Percentiles rank a stretch among this genome's conserved stretches.
Conservation (phyloP, 2,113 vertebrate species). For the Piprites chloris region DNA sequence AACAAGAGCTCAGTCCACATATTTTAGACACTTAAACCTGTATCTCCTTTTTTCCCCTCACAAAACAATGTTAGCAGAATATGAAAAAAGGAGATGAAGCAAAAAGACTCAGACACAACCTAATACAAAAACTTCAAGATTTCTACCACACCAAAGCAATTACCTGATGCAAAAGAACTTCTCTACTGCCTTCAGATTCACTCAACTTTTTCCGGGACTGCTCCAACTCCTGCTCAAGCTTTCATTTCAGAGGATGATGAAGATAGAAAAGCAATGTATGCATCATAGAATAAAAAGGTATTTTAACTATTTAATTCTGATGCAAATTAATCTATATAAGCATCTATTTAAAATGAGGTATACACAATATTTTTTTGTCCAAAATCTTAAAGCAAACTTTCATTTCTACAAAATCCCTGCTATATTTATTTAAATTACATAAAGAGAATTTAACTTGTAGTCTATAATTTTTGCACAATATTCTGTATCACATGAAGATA, state of each 20-base stretch:
- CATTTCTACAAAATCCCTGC: background rate
- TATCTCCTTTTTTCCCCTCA: background rate
- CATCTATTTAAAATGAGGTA: background rate
- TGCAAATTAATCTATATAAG: background rate
- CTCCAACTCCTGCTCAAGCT: constrained; percentile 85
- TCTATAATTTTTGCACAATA: background rate
- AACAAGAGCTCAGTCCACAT: background rate
- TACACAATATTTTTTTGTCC: background rate
- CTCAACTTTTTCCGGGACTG: constrained; percentile 75
- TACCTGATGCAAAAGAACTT: constrained; percentile 87
- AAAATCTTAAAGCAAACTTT: background rate
- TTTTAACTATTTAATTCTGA: background rate
- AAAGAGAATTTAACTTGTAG: background rate
- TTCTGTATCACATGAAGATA: background rate
- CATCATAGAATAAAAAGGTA: background rate
- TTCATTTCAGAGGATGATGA: constrained; percentile 22
- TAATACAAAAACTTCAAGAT: background rate
- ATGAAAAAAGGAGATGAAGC: background rate
- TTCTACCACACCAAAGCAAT: background rate
- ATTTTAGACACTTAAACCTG: background rate
- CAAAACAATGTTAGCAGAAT: background rate
- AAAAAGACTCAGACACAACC: background rate
- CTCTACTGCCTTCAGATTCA: constrained; percentile 84
- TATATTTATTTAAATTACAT: background rate
- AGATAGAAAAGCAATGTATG: background rate